Evolutionary conservation across 2,797 vertebrate species (phyloP).

Genomic region (Parauchenoglanis punctatus): DNA sequence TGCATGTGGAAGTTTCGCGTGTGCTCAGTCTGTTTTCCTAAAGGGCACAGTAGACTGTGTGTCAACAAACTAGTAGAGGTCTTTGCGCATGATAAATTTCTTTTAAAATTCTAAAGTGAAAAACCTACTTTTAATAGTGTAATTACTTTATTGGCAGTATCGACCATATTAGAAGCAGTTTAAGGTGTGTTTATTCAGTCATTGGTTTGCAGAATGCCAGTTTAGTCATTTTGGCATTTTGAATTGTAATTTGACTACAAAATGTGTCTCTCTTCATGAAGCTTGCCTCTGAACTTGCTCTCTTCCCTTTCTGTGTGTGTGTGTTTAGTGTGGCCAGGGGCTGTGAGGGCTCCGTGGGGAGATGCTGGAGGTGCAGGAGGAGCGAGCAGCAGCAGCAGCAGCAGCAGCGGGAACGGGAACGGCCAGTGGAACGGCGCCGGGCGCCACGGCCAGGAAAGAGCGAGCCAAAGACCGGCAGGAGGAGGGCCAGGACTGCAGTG

Average conservation of each 20-base stretch:
- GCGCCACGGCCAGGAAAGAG: conserved; percentile 88
- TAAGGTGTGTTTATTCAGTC: background rate
- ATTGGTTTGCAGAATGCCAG: background rate
- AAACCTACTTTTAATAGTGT: background rate
- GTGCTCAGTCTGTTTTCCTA: background rate
- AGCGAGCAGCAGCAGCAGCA: conserved; percentile 71
- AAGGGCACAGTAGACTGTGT: background rate
- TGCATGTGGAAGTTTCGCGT: background rate
- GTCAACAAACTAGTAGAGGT: background rate
- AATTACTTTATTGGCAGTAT: background rate
- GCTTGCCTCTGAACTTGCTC: background rate
- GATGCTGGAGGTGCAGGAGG: conserved; percentile 98
- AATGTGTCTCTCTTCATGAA: background rate
- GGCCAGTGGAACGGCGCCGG: conserved; percentile 52
- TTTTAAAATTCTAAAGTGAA: background rate
- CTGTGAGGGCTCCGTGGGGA: conserved; percentile 94
- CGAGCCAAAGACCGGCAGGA: conserved; percentile 92
- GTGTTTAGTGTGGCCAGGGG: conserved; percentile 88
- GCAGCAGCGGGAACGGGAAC: conserved; percentile 47
- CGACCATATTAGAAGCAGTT: background rate
- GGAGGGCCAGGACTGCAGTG: conserved; percentile 81
- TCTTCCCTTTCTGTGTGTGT: conserved; percentile 13
- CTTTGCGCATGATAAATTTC: background rate
- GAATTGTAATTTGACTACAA: background rate
- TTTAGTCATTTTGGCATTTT: background rate